Conservation (phyloP, 2,113 vertebrate genomes). For the Nerophis ophidion region DNA sequence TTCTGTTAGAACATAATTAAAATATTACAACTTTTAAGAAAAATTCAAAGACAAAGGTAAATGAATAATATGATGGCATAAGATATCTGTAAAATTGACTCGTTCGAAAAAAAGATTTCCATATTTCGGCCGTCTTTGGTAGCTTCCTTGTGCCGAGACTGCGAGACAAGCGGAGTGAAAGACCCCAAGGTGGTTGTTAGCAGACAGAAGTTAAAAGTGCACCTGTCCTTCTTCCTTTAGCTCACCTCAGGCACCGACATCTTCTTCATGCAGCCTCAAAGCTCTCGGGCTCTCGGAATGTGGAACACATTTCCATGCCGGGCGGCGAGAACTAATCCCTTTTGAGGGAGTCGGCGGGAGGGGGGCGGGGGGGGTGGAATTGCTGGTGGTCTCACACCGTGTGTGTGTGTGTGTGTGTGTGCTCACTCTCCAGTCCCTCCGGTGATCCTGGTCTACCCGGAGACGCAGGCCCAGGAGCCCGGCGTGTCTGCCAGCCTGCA, state of each 20-base stretch:
- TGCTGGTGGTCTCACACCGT: slow-evolving; percentile 14
- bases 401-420: slow-evolving; percentile 28
- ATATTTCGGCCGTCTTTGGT: too few relatives aligned
- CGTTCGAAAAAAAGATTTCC: too few relatives aligned
- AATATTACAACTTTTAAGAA: too few relatives aligned
- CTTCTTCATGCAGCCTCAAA: slow-evolving; percentile 41
- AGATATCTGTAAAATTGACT: too few relatives aligned
- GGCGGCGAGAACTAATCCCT: slow-evolving; percentile 16
- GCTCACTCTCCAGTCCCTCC: slow-evolving; percentile 80
- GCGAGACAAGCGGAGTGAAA: too few relatives aligned
- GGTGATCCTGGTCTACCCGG: slow-evolving; percentile 92
- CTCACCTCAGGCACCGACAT: slow-evolving; percentile 27
- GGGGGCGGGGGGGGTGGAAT: too few relatives aligned
- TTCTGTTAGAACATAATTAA: too few relatives aligned
- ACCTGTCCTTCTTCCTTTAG: slow-evolving; percentile 14
- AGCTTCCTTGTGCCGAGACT: too few relatives aligned
- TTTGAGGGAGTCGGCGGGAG: neutral
- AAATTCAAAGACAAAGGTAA: too few relatives aligned
- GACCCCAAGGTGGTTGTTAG: neutral
- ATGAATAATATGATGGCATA: too few relatives aligned
- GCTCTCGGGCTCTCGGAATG: slow-evolving; percentile 51
- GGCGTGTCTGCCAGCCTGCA: slow-evolving; percentile 84
- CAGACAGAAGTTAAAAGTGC: neutral
- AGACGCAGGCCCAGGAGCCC: slow-evolving; percentile 92
- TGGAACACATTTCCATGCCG: slow-evolving; percentile 52